Conservation (phyloP, 1,140 invertebrate genomes). For the Helicoverpa armigera region DNA sequence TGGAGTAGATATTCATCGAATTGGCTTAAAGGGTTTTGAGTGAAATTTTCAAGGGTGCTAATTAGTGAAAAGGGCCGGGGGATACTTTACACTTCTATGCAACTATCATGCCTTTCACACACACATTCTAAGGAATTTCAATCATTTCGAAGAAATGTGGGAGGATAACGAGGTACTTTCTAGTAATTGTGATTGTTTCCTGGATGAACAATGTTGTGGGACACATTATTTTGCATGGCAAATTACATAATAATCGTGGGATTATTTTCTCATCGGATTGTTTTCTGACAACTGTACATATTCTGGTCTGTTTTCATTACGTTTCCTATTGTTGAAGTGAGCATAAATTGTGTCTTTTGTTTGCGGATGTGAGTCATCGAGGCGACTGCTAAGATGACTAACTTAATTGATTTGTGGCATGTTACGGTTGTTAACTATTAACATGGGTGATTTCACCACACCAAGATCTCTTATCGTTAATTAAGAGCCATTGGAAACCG, state of each 20-base stretch:
- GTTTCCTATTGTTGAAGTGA: constrained; percentile 55
- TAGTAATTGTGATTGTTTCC: constrained; percentile 37
- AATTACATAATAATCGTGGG: constrained; percentile 43
- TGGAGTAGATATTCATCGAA: constrained; percentile 26
- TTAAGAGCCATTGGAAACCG: constrained; percentile 42
- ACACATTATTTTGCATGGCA: constrained; percentile 44
- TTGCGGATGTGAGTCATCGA: constrained; percentile 67
- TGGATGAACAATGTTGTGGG: constrained; percentile 42
- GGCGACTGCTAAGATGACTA: constrained; percentile 71
- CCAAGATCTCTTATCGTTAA: constrained; percentile 54
- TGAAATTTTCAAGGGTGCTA: constrained; percentile 38
- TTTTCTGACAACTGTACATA: constrained; percentile 45
- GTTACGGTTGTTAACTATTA: constrained; percentile 79
- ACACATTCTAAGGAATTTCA: background rate
- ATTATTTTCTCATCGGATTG: constrained; percentile 40
- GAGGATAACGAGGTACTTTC: constrained; percentile 1
- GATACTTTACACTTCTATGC: background rate
- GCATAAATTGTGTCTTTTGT: constrained; percentile 51
- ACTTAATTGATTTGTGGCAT: constrained; percentile 81
- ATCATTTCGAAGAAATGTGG: constrained; percentile 11
- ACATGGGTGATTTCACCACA: constrained; percentile 74
- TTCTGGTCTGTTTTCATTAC: constrained; percentile 51
- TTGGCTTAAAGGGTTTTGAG: constrained; percentile 44
- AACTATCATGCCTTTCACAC: background rate
- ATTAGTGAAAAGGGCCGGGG: background rate